Base-by-base conservation (phyloP, 2,113 vertebrate genomes). In the Phaetusa simplex region DNA sequence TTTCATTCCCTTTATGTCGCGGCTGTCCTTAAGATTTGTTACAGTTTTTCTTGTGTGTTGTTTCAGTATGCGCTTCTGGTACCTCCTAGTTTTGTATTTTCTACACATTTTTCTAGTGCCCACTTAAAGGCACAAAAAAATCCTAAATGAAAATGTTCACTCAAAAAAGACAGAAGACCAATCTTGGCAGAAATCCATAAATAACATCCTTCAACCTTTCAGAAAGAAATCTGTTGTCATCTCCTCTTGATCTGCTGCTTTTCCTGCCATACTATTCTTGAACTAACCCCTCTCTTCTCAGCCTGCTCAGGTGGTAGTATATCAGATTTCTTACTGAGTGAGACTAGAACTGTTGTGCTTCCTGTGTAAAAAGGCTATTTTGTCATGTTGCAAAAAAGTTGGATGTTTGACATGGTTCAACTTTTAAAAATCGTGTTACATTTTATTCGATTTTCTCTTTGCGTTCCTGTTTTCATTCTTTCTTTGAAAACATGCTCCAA, bases 191-290 rank as follows among this genome's bases (percentile, higher is more conserved):
- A 66, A 83, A 32, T 81, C 82, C 76, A 56, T 73, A 53, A 80
- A 49, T 95, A 93, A 92, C 71, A 93, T 88, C 80, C 82, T 95
- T 95, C 36, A 29, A 92, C 83, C 67, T 95, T 92, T 95, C 72
- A 91, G 91, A 86, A 88, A 91, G 67, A 92, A 86, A 83, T 70
- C 88, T 77, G 19, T 93, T 96, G 76, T 88, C 86, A 70, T 92
- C 83, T 86, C 58, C 21, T 76, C 86, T 92, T 92, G 59, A 91
- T 77, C 55, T 53, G 45, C 67, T 83, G 53, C 50, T 92, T 92
- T 95, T 93, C 64, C 53, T 91, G 64, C 40, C 23, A 8, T 73
- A 14, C 19, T 77, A 2, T 88, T 88, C 67, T 91, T 90, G 34
- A 92, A 58, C 83, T 95, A 78, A 58, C 36, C 15, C 27, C 4